phyloP scores from a whole-genome alignment of 2,888 invertebrate species.

The Linyphia triangularis region DNA sequence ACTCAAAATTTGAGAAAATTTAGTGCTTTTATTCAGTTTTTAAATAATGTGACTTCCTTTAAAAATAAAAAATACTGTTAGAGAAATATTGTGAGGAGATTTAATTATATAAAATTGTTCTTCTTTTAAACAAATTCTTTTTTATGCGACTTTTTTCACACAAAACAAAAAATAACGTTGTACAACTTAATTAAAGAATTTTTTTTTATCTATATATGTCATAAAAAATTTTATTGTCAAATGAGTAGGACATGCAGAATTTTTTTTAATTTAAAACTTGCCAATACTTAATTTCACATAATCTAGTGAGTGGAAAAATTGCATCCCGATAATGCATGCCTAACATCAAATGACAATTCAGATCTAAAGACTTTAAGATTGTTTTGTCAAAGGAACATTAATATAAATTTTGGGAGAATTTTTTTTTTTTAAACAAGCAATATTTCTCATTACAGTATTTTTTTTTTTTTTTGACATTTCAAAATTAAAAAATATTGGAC shows the following conservation, averaged over 20 bases:
- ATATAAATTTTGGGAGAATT: not conserved
- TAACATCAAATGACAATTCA: slow-evolving; percentile 3
- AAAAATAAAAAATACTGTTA: not conserved
- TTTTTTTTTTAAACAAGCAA: slow-evolving; percentile 1
- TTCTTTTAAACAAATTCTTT: not conserved
- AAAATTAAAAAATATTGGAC: not conserved
- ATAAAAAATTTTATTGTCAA: slow-evolving; percentile 12
- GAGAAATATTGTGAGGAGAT: slow-evolving; percentile 3
- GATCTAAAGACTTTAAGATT: not conserved
- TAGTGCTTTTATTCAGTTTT: not conserved
- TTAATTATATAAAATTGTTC: too few relatives aligned
- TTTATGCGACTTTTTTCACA: not conserved
- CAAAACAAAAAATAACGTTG: not conserved
- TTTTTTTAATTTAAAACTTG: slow-evolving; percentile 18
- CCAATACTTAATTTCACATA: slow-evolving; percentile 48
- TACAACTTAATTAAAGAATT: not conserved
- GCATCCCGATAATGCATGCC: slow-evolving; percentile 46
- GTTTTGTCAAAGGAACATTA: not conserved
- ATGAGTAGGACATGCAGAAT: slow-evolving; percentile 28
- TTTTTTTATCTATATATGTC: not conserved
- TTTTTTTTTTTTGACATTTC: too few relatives aligned
- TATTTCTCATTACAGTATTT: slow-evolving; percentile 17
- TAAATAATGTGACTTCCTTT: not conserved
- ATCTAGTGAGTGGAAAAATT: slow-evolving; percentile 47
- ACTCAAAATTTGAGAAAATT: too few relatives aligned